Evolutionary conservation across 2,888 invertebrate species (phyloP).

Genomic region (Hofmannophila pseudospretella): DNA sequence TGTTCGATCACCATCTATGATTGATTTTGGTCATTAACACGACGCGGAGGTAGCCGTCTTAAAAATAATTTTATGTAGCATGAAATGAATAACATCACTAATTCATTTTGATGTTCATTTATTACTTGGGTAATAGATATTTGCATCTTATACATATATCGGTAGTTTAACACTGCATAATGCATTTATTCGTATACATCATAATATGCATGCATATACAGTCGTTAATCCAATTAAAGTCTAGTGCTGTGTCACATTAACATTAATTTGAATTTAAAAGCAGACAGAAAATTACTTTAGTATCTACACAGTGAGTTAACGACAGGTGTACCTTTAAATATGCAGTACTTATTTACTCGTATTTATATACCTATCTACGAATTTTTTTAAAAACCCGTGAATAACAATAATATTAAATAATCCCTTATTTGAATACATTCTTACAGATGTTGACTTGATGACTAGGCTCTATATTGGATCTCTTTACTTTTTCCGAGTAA

Average conservation of each 20-base stretch:
- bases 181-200: neutral
- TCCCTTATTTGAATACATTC: no score
- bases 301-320: slow-evolving; percentile 23
- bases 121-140: neutral
- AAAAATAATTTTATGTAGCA: neutral
- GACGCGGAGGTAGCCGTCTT: neutral
- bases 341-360: neutral
- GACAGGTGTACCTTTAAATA: slow-evolving; percentile 7
- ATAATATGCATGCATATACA: slow-evolving; percentile 11
- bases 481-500: no score
- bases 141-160: neutral
- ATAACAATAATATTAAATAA: no score
- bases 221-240: slow-evolving; percentile 65
- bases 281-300: slow-evolving; percentile 49
- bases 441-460: no score
- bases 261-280: slow-evolving; percentile 70
- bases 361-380: no score
- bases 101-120: slow-evolving; percentile 2
- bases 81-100: slow-evolving; percentile 1
- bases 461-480: no score
- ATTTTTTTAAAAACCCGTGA: no score
- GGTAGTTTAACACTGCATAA: neutral
- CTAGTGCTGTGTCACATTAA: slow-evolving; percentile 55
- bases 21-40: neutral
- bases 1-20: neutral